Conservation (phyloP, 1,140 invertebrate species). For the Oryctes rhinoceros region DNA sequence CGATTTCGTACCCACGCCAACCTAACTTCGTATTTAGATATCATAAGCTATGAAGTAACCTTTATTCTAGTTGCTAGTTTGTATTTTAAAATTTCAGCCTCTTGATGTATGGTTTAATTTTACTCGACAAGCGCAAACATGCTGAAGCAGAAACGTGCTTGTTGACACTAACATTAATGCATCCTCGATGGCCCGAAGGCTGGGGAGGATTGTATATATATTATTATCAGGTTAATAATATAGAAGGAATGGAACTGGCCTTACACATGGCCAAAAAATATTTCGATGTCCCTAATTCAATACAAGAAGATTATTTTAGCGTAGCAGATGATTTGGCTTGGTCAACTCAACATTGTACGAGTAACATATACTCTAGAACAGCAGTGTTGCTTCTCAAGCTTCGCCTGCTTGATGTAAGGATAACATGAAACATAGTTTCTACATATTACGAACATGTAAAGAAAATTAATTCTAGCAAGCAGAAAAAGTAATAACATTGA, state of each 20-base stretch:
- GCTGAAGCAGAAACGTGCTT: conserved; percentile 55
- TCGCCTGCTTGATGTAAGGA: conserved; percentile 48
- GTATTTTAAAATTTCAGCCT: conserved; percentile 23
- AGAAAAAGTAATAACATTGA: conserved; percentile 51
- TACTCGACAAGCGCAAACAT: conserved; percentile 47
- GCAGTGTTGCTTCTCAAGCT: conserved; percentile 54
- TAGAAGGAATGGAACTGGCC: conserved; percentile 52
- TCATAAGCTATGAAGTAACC: too few species aligned
- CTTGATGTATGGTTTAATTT: conserved; percentile 49
- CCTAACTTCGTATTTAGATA: too few species aligned
- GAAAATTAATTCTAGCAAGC: conserved; percentile 46
- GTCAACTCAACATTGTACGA: conserved; percentile 49
- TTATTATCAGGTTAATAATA: conserved; percentile 49
- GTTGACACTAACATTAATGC: conserved; percentile 48
- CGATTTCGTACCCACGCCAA: too few species aligned
- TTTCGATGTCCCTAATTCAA: conserved; percentile 33
- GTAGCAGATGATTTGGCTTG: conserved; percentile 52
- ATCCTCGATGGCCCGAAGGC: conserved; percentile 52
- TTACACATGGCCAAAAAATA: conserved; percentile 54
- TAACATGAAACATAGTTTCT: background rate
- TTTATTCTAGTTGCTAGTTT: too few species aligned
- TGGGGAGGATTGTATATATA: conserved; percentile 53
- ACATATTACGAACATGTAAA: background rate
- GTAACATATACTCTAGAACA: conserved; percentile 51
- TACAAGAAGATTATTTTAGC: conserved; percentile 46